Conservation (phyloP, 37 sponge, comb jelly and placozoan species). For the Diacarnus erythraeanus region DNA sequence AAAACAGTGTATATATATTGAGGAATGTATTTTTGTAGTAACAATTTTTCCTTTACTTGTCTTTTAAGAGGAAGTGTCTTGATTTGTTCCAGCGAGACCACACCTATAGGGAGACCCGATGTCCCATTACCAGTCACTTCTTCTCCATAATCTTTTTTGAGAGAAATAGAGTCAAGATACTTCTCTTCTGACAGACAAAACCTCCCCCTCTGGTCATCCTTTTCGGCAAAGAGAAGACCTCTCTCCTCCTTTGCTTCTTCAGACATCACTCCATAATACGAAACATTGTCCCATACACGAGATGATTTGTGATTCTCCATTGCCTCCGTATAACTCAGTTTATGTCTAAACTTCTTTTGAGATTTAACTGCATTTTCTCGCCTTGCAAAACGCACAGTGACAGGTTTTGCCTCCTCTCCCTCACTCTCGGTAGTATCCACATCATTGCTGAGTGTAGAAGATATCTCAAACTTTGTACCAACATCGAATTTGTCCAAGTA, state of each 20-base stretch:
- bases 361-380: neutral
- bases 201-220: constrained; percentile 12
- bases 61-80: constrained; percentile 37
- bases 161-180: constrained; percentile 48
- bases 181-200: constrained; percentile 10
- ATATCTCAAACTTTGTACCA: neutral
- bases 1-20: too few species aligned
- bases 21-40: too few species aligned
- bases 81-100: constrained; percentile 28
- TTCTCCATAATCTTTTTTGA: neutral
- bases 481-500: constrained; percentile 48
- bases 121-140: neutral
- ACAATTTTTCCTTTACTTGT: too few species aligned
- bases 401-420: constrained; percentile 73
- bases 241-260: constrained; percentile 52
- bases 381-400: constrained; percentile 49
- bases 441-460: neutral
- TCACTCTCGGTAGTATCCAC: constrained; percentile 64
- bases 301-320: neutral
- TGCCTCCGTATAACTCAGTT: neutral
- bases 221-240: constrained; percentile 37
- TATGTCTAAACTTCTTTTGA: constrained; percentile 8
- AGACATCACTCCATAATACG: constrained; percentile 17
- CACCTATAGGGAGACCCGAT: constrained; percentile 25
- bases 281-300: constrained; percentile 1